phyloP scores from a whole-genome alignment of 2,797 vertebrate species.

The Anguilla anguilla region DNA sequence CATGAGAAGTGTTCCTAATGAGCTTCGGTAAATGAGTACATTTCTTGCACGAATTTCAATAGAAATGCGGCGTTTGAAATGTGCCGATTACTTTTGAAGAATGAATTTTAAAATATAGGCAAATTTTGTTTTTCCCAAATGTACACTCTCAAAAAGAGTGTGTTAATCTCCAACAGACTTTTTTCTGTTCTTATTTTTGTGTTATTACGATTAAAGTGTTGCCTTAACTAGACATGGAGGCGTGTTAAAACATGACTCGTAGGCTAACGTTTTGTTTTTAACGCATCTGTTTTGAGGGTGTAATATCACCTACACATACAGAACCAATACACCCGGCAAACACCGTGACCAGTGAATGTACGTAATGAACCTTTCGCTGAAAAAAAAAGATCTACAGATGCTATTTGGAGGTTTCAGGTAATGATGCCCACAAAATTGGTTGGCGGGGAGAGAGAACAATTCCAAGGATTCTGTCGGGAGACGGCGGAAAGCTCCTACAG shows the following conservation, averaged over 20 bases:
- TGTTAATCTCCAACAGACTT: neutral
- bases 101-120: neutral
- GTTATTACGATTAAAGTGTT: too few relatives aligned
- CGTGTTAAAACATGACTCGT: too few relatives aligned
- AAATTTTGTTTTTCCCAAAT: too few relatives aligned
- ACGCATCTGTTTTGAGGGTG: neutral
- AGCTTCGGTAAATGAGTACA: neutral
- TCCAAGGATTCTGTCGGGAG: conserved; percentile 14
- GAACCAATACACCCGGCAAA: neutral
- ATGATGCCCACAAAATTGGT: neutral
- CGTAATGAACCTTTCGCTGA: neutral
- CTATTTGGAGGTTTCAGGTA: neutral
- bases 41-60: neutral
- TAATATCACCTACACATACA: neutral
- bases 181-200: neutral
- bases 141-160: too few relatives aligned
- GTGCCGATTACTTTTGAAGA: neutral
- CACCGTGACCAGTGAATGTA: neutral
- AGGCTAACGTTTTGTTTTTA: too few relatives aligned
- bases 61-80: neutral
- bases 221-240: too few relatives aligned
- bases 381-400: neutral
- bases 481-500: conserved; percentile 61
- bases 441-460: neutral
- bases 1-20: neutral